These are phyloP conservation scores for Papilio gigon DNA, from an alignment of 2,888 invertebrate species.

Conservation along the genomic window DNA sequence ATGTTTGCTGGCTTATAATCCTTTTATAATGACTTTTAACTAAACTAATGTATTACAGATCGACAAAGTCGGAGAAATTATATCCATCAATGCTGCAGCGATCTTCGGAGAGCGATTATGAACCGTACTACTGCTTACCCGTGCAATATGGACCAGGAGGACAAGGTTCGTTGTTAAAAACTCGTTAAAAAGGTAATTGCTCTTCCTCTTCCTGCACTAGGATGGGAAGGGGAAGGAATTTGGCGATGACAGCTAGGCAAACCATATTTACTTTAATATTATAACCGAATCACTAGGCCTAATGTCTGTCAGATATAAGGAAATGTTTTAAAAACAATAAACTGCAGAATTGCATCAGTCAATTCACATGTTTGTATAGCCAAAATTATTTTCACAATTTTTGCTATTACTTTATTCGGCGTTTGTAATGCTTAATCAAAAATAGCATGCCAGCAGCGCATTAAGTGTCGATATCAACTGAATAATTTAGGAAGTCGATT, in stretches of 20 bases:
- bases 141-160: conserved; percentile 83
- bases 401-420: not conserved
- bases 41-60: conserved; percentile 81
- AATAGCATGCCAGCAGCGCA: conserved; percentile 19
- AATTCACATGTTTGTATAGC: not conserved
- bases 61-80: conserved; percentile 96
- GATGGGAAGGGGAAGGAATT: too few species aligned
- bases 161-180: conserved; percentile 85
- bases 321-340: not conserved
- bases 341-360: not conserved
- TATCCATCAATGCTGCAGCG: conserved; percentile 95
- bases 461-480: conserved; percentile 24
- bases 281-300: too few species aligned
- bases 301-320: not conserved
- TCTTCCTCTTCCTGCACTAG: too few species aligned
- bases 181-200: too few species aligned
- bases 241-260: too few species aligned
- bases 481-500: conserved; percentile 5
- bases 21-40: conserved; percentile 20
- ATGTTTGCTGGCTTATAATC: conserved; percentile 46
- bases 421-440: conserved; percentile 3
- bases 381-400: conserved; percentile 10
- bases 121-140: conserved; percentile 93
- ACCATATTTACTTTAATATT: too few species aligned
- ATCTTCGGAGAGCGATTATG: conserved; percentile 91